phyloP scores from a whole-genome alignment of 2,113 vertebrate species.

The Centropus bengalensis region DNA sequence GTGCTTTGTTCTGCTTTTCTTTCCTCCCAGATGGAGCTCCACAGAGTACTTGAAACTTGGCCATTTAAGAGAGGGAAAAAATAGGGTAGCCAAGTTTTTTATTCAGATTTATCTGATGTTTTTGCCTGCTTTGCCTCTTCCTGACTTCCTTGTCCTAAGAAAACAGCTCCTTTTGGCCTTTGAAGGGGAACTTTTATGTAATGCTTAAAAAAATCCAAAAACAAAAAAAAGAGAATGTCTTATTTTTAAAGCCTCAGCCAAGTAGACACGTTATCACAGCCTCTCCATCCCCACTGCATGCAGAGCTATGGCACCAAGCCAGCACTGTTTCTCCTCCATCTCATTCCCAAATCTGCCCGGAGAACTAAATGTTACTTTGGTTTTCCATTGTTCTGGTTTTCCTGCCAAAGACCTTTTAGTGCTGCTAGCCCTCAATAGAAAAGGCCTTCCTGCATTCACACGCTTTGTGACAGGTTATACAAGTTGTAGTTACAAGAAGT shows the following conservation, averaged over 20 bases:
- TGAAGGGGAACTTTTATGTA: slow-evolving; percentile 8
- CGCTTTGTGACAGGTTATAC: not conserved
- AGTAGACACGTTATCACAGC: not conserved
- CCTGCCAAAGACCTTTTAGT: not conserved
- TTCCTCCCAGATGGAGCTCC: not conserved
- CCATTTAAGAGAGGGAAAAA: slow-evolving; percentile 4
- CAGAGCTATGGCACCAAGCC: not conserved
- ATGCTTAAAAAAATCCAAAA: not conserved
- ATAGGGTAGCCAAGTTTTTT: slow-evolving; percentile 53
- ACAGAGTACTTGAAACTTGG: not conserved
- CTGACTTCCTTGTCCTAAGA: slow-evolving; percentile 24
- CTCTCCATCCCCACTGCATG: slow-evolving; percentile 4
- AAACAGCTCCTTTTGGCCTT: slow-evolving; percentile 53
- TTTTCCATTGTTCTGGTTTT: slow-evolving; percentile 26
- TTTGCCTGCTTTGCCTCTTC: slow-evolving; percentile 43
- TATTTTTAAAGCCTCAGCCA: slow-evolving; percentile 23
- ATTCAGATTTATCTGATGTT: slow-evolving; percentile 35
- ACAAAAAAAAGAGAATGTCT: not conserved
- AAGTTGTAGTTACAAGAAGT: not conserved
- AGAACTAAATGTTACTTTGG: not conserved
- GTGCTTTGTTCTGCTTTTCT: not conserved
- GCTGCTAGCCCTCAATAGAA: not conserved
- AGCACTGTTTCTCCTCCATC: not conserved
- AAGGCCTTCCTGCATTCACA: not conserved
- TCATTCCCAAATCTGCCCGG: not conserved